Evolutionary conservation across 2,888 invertebrate genomes (phyloP), one percentile per base, ranked within the genome.

Genomic region (Escarpia spicata): DNA sequence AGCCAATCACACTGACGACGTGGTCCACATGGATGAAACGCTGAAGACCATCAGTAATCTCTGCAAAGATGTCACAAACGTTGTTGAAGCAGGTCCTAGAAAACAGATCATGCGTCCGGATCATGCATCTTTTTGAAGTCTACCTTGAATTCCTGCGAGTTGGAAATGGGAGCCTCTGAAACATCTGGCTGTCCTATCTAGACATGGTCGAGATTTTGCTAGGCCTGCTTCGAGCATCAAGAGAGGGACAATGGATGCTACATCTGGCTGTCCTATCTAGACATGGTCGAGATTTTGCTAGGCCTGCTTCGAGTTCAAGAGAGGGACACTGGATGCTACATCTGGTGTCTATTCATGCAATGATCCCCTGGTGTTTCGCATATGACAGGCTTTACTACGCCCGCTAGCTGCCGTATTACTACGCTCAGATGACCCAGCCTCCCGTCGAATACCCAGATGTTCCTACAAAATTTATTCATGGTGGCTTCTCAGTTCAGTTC

Each of bases 161-260:
- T 52, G 10, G 52, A 12, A 52, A 52, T 9, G 10, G 12, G 52
- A 12, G 15, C 90, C 9, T 90, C 43, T 15, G 15, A 43, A 52
- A 52, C 2, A 52, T 52, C 37, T 37, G 37, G 37, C 37, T 37
- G 12, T 52, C 94, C 15, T 94, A 94, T 75, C 60, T 94, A 19
- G 94, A 94, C 89, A 94, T 94, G 93, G 93, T 94, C 15, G 93
- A 92, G 89, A 90, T 94, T 12, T 90, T 94, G 90, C 92, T 94
- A 10, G 37, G 37, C 37, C 37, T 37, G 37, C 37, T 37, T 37
- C 37, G 37, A 37, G 37, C 37, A 37, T 37, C 37, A 37, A 37
- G 37, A 37, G 37, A n/a, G n/a, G n/a, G n/a, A n/a, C n/a, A n/a
- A n/a, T n/a, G n/a, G n/a, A n/a, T n/a, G n/a, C n/a, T n/a, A 52